Evolutionary conservation across 2,797 vertebrate species (phyloP).

Genomic region (Adelosebastes latens): DNA sequence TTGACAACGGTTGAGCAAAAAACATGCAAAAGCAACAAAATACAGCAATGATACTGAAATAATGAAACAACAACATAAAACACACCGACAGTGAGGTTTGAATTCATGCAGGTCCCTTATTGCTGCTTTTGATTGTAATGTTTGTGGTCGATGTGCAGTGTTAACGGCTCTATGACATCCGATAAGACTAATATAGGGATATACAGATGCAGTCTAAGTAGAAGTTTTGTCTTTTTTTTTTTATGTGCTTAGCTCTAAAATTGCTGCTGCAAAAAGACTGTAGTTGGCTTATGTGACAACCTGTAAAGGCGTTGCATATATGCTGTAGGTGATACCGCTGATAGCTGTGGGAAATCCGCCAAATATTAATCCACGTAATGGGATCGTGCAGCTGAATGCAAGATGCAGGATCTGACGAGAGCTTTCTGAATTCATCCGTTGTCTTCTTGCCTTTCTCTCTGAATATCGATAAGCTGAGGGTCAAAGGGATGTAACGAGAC

Average conservation of each 20-base stretch:
- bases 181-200: neutral
- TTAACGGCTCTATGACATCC: neutral
- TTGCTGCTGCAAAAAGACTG: neutral
- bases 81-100: conserved; percentile 83
- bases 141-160: neutral
- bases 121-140: conserved; percentile 84
- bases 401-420: conserved; percentile 81
- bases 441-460: conserved; percentile 28
- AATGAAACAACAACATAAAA: conserved; percentile 60
- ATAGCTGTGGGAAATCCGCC: conserved; percentile 46
- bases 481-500: conserved; percentile 34
- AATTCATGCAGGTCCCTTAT: conserved; percentile 88
- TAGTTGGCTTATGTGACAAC: neutral
- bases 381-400: conserved; percentile 69
- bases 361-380: conserved; percentile 58
- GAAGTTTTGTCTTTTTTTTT: neutral
- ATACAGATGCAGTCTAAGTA: neutral
- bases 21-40: conserved; percentile 54
- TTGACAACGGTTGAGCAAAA: conserved; percentile 82
- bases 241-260: neutral
- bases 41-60: conserved; percentile 62
- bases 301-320: neutral
- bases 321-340: conserved; percentile 1
- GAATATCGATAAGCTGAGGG: conserved; percentile 44
- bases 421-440: conserved; percentile 33